Evolutionary conservation across 2,113 vertebrate genomes (phyloP), one percentile per base, ranked within the genome.

Genomic region (Hassar affinis): DNA sequence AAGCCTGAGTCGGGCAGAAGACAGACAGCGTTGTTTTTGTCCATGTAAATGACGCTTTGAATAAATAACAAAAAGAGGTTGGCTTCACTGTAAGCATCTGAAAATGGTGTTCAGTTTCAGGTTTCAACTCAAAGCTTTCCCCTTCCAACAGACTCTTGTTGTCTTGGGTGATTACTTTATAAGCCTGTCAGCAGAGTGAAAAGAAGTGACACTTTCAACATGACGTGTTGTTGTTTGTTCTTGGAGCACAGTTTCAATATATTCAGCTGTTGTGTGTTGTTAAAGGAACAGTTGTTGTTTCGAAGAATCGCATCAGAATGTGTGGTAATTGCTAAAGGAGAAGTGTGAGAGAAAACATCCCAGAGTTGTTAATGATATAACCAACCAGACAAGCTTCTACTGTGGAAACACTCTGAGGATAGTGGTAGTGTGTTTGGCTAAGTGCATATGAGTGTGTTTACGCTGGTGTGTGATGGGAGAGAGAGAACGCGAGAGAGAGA

Each of bases 291-390:
- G 54, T 81, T 84, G 81, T 22, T 78, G 42, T 54, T 79, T 72
- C 30, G 33, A 51, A 72, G 59, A 52, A 56, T 59, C 9, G 22
- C 35, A 57, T 49, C 69, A 56, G 0, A 6, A 42, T 49, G 52
- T 33, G 79, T 33, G 42, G 51, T 83, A 81, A 79, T 27, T 81
- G 86, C 87, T 83, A 88, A 77, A 86, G 61, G 88, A 71, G 25
- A 54, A 35, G 35, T 71, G 33, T 88, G 91, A 90, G 86, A 86
- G 89, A 87, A 91, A 91, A 89, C 83, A 83, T 81, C 87, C 88
- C 69, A 89, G 82, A 92, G 87, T 33, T 88, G 89, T 2, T 86
- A 88, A 89, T 54, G 86, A 88, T 86, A 85, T 85, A 91, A 87
- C 80, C 61, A 59, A 78, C 83, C 68, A 52, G 80, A 72, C 83